Evolutionary conservation across 2,113 vertebrate genomes (phyloP).

Genomic region (Ictidomys tridecemlineatus): DNA sequence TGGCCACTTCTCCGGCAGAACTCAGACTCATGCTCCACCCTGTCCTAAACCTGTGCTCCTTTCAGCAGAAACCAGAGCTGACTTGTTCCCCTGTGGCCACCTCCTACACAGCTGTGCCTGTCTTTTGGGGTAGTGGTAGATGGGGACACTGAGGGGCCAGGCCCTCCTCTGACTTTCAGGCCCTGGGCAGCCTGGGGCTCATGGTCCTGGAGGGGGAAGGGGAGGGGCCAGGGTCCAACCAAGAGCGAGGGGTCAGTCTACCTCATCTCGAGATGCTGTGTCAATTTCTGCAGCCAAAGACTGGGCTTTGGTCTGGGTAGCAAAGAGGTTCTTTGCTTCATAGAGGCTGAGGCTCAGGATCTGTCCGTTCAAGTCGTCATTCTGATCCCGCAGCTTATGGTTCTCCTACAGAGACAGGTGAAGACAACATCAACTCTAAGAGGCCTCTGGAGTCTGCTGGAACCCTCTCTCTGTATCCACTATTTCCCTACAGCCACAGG

Average conservation of each 20-base stretch:
- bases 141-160: background rate
- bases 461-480: background rate
- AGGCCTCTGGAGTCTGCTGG: background rate
- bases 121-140: background rate
- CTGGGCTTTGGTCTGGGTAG: slow-evolving; percentile 98
- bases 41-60: background rate
- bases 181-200: background rate
- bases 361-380: slow-evolving; percentile 97
- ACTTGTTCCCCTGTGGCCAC: fast-evolving
- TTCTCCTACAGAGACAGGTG: slow-evolving; percentile 91
- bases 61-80: background rate
- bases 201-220: fast-evolving
- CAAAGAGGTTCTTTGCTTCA: slow-evolving; percentile 98
- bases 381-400: slow-evolving; percentile 97
- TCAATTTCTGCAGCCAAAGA: slow-evolving; percentile 98
- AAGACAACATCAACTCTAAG: background rate
- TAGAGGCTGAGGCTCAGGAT: slow-evolving; percentile 97
- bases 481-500: background rate
- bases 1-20: background rate
- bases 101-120: background rate
- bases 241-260: slow-evolving; percentile 73
- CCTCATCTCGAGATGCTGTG: slow-evolving; percentile 97
- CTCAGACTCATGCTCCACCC: background rate
- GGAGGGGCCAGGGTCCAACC: no score
- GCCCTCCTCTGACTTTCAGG: background rate